Evolutionary conservation across 2,888 invertebrate genomes (phyloP), one percentile per base, ranked within the genome.

Genomic region (Scaeva pyrastri): DNA sequence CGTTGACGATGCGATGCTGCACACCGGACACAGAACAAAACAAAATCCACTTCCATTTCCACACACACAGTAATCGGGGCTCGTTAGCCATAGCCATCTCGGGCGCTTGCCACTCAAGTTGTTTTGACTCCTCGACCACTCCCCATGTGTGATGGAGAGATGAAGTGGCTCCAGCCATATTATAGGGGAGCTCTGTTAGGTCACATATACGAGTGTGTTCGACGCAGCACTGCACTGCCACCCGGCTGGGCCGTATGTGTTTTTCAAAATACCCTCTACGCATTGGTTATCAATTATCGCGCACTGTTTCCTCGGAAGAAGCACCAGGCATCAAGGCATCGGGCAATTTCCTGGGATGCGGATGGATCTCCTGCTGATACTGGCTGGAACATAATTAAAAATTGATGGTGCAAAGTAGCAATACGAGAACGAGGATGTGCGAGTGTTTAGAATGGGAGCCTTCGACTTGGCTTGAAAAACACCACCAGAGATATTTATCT

Each of bases 251-350:
- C 43, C 10, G 19, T 14, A 41, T 77, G 58, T 58, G 52, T 74
- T 71, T 48, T 52, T 19, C 2, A 58, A 50, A 31, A 45, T 1
- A 64, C 8, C 31, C 16, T 14, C 26, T 14, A 71, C 60, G 50
- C 70, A 80, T 80, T 75, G 84, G 84, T 84, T 84, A 84, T 84
- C 84, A 84, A 84, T 84, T 85, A 80, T 71, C 56, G 41, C 52
- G 31, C 31, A 31, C 31, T 52, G 75, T 36, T 72, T 48, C 43
- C 66, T 58, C 58, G 84, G 64, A 82, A 45, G 26, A 62, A 58
- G 36, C 39, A 75, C 21, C n/a, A 19, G 19, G 58, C 23, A 26
- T 8, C 5, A 31, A 31, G n/a, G n/a, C n/a, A n/a, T 21, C n/a
- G n/a, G 26, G 58, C 23, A 26, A 14, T 52, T 26, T n/a, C n/a